Base-by-base conservation (phyloP, 1,140 invertebrate genomes). In the Uloborus diversus region DNA sequence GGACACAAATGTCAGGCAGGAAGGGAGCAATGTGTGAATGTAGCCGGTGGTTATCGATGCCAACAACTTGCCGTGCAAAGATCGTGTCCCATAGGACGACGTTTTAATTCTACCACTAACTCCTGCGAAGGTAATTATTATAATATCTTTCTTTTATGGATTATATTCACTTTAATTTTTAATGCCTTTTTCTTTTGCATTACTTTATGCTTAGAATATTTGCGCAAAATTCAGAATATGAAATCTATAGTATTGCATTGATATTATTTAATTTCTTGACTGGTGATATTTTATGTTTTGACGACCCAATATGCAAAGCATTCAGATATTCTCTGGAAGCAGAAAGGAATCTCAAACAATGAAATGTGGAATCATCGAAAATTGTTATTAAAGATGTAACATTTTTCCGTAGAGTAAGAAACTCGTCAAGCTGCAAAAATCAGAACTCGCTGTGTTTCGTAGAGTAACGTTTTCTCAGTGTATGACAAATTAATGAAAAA, bases 1-100 rank as follows among this genome's bases (percentile, higher is more conserved):
- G 85, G 85, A 33, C 86, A 89, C 83, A 84, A 84, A 30, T 90
- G 89, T 80, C 75, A 83, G 17, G 28, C 80, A 20, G 83, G 83
- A 3, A 81, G 75, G 9, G 83, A 84, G 13, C 61, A 81, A 23
- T 88, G 87, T 73, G 66, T 81, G n/a, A 88, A 88, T 75, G 81
- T 81, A 4, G 76, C 83, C 13, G 88, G 87, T 4, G 82, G 80
- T 30, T 88, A 85, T 82, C 81, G 85, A 30, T 89, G 88, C 82
- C 84, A 87, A 27, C 81, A 75, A 0, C 37, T 64, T n/a, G 47
- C 64, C 2, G 27, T 14, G 3, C 13, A 28, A 7, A 27, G 33
- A 13, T 5, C 11, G 7, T 88, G 87, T 82, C 84, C 84, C 1
- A 53, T 78, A 25, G 86, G 85, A 3, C 85, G 81, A 57, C 78